phyloP scores from a whole-genome alignment of 2,797 vertebrate genomes.

The Syndactyla subalaris region DNA sequence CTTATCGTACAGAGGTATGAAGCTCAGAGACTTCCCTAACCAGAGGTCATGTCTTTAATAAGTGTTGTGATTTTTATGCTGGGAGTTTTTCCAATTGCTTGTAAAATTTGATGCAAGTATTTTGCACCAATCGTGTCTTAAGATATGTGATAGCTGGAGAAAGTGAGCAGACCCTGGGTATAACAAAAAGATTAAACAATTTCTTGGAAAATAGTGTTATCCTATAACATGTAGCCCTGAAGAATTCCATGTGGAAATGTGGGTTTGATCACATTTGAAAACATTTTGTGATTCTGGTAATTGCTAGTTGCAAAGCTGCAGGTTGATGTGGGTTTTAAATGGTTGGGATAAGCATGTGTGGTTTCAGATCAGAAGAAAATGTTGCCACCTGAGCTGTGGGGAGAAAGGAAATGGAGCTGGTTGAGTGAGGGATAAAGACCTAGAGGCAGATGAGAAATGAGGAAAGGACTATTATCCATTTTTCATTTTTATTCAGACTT shows the following conservation, averaged over 20 bases:
- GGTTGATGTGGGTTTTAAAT: background rate
- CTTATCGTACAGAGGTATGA: background rate
- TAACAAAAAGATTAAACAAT: background rate
- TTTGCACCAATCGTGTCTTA: background rate
- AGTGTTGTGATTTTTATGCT: background rate
- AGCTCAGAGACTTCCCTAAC: background rate
- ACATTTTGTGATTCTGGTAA: background rate
- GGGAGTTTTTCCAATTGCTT: background rate
- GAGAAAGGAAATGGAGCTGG: background rate
- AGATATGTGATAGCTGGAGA: background rate
- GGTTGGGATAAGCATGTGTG: background rate
- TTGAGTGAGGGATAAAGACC: background rate
- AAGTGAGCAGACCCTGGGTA: background rate
- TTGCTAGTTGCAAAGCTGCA: background rate
- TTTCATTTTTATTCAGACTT: background rate
- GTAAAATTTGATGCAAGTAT: background rate
- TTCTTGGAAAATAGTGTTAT: background rate
- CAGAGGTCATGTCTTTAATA: background rate
- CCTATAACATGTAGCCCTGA: background rate
- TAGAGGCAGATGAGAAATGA: background rate
- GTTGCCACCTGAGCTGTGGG: background rate
- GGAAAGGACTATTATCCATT: background rate
- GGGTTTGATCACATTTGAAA: background rate
- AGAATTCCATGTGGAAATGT: background rate
- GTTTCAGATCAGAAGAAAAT: background rate